Conservation (phyloP, 2,113 vertebrate species). For the Nettapus auritus region DNA sequence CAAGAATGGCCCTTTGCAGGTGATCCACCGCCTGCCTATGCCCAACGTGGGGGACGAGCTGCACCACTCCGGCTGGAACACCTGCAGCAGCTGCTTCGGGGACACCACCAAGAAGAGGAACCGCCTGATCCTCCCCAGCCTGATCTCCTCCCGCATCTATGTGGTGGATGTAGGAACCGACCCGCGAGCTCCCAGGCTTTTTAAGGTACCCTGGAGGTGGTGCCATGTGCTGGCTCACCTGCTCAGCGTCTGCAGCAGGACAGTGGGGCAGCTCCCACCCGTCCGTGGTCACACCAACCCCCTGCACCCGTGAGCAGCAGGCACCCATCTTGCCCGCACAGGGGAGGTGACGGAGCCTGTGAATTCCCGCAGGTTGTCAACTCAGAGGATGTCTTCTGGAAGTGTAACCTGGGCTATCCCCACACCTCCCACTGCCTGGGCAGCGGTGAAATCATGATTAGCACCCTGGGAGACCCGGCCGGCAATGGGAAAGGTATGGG, state of each 20-base stretch:
- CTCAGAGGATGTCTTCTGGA: conserved; percentile 82
- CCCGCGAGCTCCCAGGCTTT: conserved; percentile 77
- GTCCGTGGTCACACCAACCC: neutral
- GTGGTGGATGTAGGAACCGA: conserved; percentile 85
- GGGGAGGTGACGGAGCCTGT: rapidly evolving
- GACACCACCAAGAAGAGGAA: conserved; percentile 81
- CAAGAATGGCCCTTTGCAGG: conserved; percentile 63
- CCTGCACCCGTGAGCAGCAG: neutral
- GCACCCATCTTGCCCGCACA: rapidly evolving
- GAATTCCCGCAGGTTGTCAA: conserved; percentile 81
- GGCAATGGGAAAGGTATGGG: conserved; percentile 87
- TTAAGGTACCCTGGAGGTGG: conserved; percentile 76
- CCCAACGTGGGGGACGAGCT: conserved; percentile 88
- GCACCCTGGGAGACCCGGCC: conserved; percentile 83
- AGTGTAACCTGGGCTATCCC: conserved; percentile 83
- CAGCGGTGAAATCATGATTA: conserved; percentile 92
- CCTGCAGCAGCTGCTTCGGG: conserved; percentile 91
- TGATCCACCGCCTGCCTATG: conserved; percentile 92
- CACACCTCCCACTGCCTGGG: conserved; percentile 93
- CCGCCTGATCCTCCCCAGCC: conserved; percentile 85
- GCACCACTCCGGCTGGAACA: conserved; percentile 92
- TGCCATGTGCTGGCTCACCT: neutral
- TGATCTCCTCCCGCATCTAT: conserved; percentile 91
- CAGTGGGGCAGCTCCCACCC: no score
- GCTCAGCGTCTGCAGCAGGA: neutral